phyloP scores from a whole-genome alignment of 2,113 vertebrate species.

The Arizona elegans region DNA sequence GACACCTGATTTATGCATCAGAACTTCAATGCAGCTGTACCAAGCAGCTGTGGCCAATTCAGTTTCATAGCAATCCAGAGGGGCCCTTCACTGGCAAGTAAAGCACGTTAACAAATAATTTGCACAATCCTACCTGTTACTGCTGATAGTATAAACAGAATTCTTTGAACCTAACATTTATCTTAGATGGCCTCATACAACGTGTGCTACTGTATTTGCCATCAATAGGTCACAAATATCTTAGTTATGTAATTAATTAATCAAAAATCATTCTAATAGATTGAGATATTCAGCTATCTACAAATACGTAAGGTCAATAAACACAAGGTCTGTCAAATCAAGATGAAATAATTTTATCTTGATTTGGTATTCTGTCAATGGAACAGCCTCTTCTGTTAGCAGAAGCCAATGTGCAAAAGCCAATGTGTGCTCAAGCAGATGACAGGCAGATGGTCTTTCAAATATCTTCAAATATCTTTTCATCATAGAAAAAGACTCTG shows the following conservation, averaged over 20 bases:
- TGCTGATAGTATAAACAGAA: background rate
- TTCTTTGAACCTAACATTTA: background rate
- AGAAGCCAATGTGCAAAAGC: background rate
- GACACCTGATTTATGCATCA: background rate
- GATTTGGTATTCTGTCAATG: background rate
- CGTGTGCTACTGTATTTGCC: background rate
- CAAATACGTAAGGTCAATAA: background rate
- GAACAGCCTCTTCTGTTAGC: background rate
- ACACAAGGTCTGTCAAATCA: background rate
- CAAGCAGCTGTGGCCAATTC: background rate
- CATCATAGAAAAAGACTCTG: background rate
- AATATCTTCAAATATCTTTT: background rate
- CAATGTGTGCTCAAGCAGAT: background rate
- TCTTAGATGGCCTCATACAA: background rate
- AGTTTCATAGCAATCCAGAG: background rate
- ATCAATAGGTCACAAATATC: background rate
- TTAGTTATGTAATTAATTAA: background rate
- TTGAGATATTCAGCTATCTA: background rate
- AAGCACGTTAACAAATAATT: background rate
- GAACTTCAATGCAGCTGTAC: background rate
- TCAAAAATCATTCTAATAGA: background rate
- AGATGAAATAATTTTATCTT: background rate
- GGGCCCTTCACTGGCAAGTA: background rate
- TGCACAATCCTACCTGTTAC: background rate
- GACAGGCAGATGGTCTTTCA: background rate